phyloP scores from a whole-genome alignment of 1,140 invertebrate species.

The Caenorhabditis elegans region WBcel235 BX284604.4:7384001-7384500 shows the following conservation, averaged over 20 bases:
- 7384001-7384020: slow-evolving; percentile 5
- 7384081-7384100: background rate
- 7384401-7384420: too few species aligned
- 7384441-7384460: too few species aligned
- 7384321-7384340: too few species aligned
- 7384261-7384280: background rate
- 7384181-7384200: slow-evolving; percentile 13
- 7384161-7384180: background rate
- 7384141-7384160: too few species aligned
- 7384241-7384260: slow-evolving; percentile 9
- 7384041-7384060: slow-evolving; percentile 5
- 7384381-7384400: too few species aligned
- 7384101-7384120: background rate
- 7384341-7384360: too few species aligned
- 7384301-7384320: too few species aligned
- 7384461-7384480: too few species aligned
- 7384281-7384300: background rate
- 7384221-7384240: slow-evolving; percentile 14
- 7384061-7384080: slow-evolving; percentile 11
- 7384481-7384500: too few species aligned
- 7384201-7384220: background rate
- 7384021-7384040: background rate
- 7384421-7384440: too few species aligned
- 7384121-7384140: background rate
- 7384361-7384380: too few species aligned